These are phyloP conservation scores for Drosophila trapezifrons DNA, from an alignment of 1,140 invertebrate genomes.

Conservation along the genomic window DNA sequence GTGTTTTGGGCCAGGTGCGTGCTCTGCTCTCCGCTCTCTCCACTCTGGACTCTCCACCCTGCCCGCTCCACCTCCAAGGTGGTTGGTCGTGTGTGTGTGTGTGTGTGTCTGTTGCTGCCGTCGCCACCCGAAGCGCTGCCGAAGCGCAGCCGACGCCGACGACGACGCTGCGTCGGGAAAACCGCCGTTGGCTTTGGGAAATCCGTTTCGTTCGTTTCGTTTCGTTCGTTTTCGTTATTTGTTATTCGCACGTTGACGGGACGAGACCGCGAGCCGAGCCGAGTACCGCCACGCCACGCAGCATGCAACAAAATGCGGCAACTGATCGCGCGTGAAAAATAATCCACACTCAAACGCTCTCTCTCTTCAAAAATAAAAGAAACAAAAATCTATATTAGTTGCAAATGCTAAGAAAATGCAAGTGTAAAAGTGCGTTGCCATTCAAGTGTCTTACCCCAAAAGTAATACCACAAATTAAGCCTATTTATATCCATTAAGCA, in stretches of 20 bases:
- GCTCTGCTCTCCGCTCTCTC: slow-evolving; percentile 1
- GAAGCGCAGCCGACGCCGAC: slow-evolving; percentile 57
- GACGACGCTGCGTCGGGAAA: slow-evolving; percentile 73
- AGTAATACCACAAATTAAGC: slow-evolving; percentile 36
- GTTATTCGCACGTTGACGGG: slow-evolving; percentile 82
- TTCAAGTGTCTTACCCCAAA: slow-evolving; percentile 73
- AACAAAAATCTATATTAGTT: slow-evolving; percentile 33
- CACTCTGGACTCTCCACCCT: not conserved
- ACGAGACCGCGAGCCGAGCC: slow-evolving; percentile 66
- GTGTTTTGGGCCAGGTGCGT: slow-evolving; percentile 30
- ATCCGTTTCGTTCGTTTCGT: slow-evolving; percentile 78
- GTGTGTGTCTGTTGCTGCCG: slow-evolving; percentile 24
- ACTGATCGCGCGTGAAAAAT: slow-evolving; percentile 55
- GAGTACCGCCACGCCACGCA: slow-evolving; percentile 38
- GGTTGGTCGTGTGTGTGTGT: slow-evolving; percentile 36
- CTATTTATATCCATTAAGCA: slow-evolving; percentile 43
- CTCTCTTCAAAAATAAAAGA: slow-evolving; percentile 15
- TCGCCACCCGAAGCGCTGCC: slow-evolving; percentile 45
- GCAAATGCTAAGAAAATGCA: slow-evolving; percentile 21
- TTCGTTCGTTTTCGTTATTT: slow-evolving; percentile 83
- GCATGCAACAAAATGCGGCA: slow-evolving; percentile 41
- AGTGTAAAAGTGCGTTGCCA: slow-evolving; percentile 70
- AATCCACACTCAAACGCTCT: slow-evolving; percentile 32
- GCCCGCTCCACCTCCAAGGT: slow-evolving; percentile 19
- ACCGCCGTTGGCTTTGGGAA: slow-evolving; percentile 66